A percentile compares a stretch with the other conserved stretches of the same genome.
phyloP scores from a whole-genome alignment of 2,888 invertebrate species.

The Pemphredon lugubris region DNA sequence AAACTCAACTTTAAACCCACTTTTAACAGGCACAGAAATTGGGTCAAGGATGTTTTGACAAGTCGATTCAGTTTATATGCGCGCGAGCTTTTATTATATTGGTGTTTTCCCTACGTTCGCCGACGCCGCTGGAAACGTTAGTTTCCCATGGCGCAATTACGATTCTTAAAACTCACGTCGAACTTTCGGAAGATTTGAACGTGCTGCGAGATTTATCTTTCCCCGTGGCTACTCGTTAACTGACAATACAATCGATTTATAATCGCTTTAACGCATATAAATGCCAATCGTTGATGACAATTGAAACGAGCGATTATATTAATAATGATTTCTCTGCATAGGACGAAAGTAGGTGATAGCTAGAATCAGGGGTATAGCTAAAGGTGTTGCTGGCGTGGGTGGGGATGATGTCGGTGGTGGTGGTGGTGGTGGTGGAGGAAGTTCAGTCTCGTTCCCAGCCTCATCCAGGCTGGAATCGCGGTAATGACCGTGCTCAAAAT shows the following conservation, averaged over 20 bases:
- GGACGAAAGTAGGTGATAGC: conserved; percentile 43
- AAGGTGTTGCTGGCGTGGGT: conserved; percentile 39
- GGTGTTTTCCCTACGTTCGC: neutral
- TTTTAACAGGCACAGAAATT: conserved; percentile 5
- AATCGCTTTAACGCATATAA: too few relatives aligned
- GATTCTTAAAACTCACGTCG: too few relatives aligned
- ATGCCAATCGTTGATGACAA: too few relatives aligned
- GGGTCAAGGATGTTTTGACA: conserved; percentile 38
- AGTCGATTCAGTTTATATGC: conserved; percentile 15
- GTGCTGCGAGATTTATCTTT: too few relatives aligned
- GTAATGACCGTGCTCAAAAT: conserved; percentile 33
- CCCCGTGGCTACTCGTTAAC: too few relatives aligned
- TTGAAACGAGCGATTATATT: neutral
- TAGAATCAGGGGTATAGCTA: conserved; percentile 17
- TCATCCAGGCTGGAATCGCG: conserved; percentile 55
- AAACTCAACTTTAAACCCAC: conserved; percentile 21
- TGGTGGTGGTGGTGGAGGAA: conserved; percentile 33
- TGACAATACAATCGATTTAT: too few relatives aligned
- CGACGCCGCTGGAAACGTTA: too few relatives aligned
- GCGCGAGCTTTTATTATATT: neutral
- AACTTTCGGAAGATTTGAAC: too few relatives aligned
- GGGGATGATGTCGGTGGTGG: conserved; percentile 48
- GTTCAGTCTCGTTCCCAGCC: conserved; percentile 61
- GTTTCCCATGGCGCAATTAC: too few relatives aligned
- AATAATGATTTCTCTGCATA: conserved; percentile 20